These are phyloP conservation scores for Cheilosia impressa DNA, from an alignment of 2,888 invertebrate species.

Conservation along the genomic window DNA sequence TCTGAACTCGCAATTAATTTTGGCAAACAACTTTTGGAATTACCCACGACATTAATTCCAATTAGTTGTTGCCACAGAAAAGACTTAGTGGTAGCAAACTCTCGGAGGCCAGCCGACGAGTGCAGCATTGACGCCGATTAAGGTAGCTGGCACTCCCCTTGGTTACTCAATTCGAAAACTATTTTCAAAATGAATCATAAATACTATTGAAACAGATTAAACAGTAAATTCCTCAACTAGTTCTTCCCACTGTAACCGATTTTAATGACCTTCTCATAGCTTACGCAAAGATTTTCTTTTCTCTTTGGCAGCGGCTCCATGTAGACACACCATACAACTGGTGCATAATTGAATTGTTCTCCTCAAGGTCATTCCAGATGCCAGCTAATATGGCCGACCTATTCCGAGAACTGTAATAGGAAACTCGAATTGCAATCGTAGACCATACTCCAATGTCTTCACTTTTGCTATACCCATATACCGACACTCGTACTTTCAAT, in stretches of 20 bases:
- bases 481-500: too few species aligned
- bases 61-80: too few species aligned
- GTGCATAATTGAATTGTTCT: conserved; percentile 15
- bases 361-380: conserved; percentile 35
- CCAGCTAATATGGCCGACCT: conserved; percentile 7
- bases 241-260: conserved; percentile 17
- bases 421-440: conserved; percentile 27
- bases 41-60: too few species aligned
- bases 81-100: too few species aligned
- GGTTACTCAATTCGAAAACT: conserved; percentile 4
- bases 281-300: neutral
- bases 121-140: too few species aligned
- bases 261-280: conserved; percentile 36
- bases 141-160: neutral
- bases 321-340: conserved; percentile 3
- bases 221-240: neutral
- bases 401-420: conserved; percentile 20
- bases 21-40: too few species aligned
- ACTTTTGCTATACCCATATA: conserved; percentile 10
- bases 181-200: conserved; percentile 3
- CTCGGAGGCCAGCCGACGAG: too few species aligned
- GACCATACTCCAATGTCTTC: conserved; percentile 27
- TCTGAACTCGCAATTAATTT: neutral
- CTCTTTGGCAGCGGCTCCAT: neutral
- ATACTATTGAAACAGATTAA: neutral